phyloP scores from a whole-genome alignment of 2,113 vertebrate genomes.

The Potamarius usumacintae region DNA sequence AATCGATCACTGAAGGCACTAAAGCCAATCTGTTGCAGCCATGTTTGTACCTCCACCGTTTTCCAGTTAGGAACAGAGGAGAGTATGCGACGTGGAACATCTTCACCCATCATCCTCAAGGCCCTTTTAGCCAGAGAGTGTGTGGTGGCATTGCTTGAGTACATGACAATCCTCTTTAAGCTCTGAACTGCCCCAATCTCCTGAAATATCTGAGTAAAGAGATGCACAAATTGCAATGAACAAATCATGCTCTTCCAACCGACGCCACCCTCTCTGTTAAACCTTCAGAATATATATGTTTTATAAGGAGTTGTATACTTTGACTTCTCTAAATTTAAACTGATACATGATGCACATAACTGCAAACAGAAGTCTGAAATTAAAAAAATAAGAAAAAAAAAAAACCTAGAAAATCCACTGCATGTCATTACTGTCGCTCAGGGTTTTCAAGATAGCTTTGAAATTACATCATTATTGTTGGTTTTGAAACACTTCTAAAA shows the following conservation, averaged over 20 bases:
- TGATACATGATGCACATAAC: not conserved
- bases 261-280: not conserved
- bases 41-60: slow-evolving; percentile 85
- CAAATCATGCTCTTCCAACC: not conserved
- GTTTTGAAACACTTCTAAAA: not conserved
- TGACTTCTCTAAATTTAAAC: not conserved
- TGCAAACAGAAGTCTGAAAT: not conserved
- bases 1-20: slow-evolving; percentile 81
- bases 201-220: slow-evolving; percentile 83
- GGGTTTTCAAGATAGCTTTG: not conserved
- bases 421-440: not conserved
- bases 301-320: not conserved
- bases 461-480: not conserved
- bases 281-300: not conserved
- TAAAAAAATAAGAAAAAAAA: not conserved
- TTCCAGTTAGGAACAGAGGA: slow-evolving; percentile 95
- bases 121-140: slow-evolving; percentile 86
- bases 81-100: slow-evolving; percentile 84
- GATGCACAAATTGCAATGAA: not conserved
- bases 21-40: slow-evolving; percentile 96
- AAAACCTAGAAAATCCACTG: not conserved
- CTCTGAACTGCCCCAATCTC: slow-evolving; percentile 94
- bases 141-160: slow-evolving; percentile 85
- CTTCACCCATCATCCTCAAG: slow-evolving; percentile 84
- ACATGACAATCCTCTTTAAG: slow-evolving; percentile 91